Evolutionary conservation across 2,888 invertebrate species (phyloP).

Genomic region (Melieria picta): DNA sequence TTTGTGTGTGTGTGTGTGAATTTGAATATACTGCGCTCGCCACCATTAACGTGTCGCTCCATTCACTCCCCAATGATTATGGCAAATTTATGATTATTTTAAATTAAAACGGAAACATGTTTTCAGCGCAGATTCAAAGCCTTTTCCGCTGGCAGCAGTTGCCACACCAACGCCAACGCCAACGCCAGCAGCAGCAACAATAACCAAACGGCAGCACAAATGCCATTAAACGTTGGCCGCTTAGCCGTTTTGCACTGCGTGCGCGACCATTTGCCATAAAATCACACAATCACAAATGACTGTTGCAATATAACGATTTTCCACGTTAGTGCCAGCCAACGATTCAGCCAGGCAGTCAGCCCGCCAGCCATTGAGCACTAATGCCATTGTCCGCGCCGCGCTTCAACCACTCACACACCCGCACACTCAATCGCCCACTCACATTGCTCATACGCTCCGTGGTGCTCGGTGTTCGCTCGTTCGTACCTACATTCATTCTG

Average conservation of each 20-base stretch:
- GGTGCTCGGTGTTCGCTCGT: background rate
- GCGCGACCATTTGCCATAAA: conserved; percentile 6
- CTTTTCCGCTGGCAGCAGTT: conserved; percentile 22
- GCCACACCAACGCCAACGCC: conserved; percentile 18
- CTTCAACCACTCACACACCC: no score
- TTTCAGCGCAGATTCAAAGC: conserved; percentile 47
- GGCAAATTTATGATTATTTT: conserved; percentile 65
- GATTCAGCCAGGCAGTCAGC: background rate
- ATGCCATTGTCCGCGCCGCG: no score
- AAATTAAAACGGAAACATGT: conserved; percentile 66
- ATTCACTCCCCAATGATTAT: conserved; percentile 64
- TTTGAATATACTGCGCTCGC: background rate
- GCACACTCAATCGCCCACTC: no score
- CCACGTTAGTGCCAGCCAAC: conserved; percentile 1
- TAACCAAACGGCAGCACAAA: no score
- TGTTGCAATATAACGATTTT: conserved; percentile 2
- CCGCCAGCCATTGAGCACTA: no score
- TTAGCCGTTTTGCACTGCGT: no score
- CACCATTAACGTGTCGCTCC: background rate
- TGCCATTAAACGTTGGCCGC: no score
- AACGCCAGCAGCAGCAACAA: background rate
- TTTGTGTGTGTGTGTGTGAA: background rate
- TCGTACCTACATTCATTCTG: conserved; percentile 34
- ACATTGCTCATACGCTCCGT: no score
- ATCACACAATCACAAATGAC: conserved; percentile 2